A percentile compares a stretch with the other conserved stretches of the same genome.
Conservation (phyloP, 2,797 vertebrate species). For the Alosa sapidissima region DNA sequence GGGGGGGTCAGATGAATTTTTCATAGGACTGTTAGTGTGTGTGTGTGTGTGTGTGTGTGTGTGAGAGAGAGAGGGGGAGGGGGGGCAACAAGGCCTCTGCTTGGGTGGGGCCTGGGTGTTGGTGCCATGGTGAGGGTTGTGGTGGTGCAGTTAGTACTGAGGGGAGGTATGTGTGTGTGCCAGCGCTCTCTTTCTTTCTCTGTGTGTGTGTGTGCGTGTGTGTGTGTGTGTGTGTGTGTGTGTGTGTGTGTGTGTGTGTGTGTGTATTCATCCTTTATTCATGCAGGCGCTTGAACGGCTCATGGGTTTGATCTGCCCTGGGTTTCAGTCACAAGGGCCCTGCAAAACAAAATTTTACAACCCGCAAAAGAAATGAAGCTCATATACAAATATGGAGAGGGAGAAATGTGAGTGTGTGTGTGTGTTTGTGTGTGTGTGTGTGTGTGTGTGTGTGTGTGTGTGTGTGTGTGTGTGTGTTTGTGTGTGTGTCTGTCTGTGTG, state of each 20-base stretch:
- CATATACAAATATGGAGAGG: background rate
- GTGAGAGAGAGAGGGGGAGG: too few species aligned
- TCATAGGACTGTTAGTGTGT: slow-evolving; percentile 43
- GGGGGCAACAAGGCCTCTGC: slow-evolving; percentile 27
- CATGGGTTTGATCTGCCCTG: background rate
- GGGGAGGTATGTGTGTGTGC: too few species aligned
- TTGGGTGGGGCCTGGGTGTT: slow-evolving; percentile 18
- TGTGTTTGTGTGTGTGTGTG: background rate
- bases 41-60: too few species aligned
- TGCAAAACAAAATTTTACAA: background rate
- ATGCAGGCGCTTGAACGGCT: background rate
- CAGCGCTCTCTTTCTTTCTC: too few species aligned
- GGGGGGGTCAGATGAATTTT: slow-evolving; percentile 45
- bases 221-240: too few species aligned
- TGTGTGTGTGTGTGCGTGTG: too few species aligned
- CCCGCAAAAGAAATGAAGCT: background rate
- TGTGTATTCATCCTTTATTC: background rate
- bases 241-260: background rate
- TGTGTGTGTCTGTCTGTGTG: background rate
- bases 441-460: background rate
- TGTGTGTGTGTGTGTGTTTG: background rate
- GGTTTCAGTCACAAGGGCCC: background rate
- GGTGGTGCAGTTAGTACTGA: too few species aligned
- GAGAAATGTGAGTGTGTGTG: background rate
- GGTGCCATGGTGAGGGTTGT: too few species aligned